Conservation (phyloP, 2,797 vertebrate species). For the Todus mexicanus region DNA sequence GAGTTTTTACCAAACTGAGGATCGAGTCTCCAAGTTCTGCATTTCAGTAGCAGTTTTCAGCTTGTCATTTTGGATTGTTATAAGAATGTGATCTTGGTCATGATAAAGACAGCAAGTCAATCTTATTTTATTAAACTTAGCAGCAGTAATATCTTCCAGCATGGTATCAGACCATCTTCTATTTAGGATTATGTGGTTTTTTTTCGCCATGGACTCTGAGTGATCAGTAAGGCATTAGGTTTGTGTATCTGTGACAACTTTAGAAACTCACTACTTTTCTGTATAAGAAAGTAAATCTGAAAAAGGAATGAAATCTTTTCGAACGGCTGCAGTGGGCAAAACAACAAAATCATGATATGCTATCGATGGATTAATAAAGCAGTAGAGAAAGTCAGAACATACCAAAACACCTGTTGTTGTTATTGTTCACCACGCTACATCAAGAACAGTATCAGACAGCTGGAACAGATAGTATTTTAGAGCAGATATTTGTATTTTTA, state of each 20-base stretch:
- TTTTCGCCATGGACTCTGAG: conserved; percentile 27
- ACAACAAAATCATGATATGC: not conserved
- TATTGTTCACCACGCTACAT: not conserved
- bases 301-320: conserved; percentile 2
- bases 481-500: not conserved
- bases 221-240: conserved; percentile 48
- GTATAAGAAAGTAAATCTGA: conserved; percentile 22
- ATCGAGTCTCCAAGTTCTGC: not conserved
- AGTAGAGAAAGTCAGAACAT: not conserved
- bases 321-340: not conserved
- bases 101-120: conserved; percentile 71
- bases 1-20: not conserved
- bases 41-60: not conserved
- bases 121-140: conserved; percentile 77
- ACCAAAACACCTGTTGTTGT: not conserved
- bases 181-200: conserved; percentile 54
- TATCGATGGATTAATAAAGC: conserved; percentile 19
- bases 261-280: conserved; percentile 18
- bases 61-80: conserved; percentile 58
- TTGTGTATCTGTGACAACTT: conserved; percentile 39
- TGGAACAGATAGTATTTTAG: not conserved
- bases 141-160: conserved; percentile 56
- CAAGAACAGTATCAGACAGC: not conserved
- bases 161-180: conserved; percentile 68
- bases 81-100: conserved; percentile 55